Evolutionary conservation across 1,140 invertebrate species (phyloP).

Genomic region (Drosophila nasuta): DNA sequence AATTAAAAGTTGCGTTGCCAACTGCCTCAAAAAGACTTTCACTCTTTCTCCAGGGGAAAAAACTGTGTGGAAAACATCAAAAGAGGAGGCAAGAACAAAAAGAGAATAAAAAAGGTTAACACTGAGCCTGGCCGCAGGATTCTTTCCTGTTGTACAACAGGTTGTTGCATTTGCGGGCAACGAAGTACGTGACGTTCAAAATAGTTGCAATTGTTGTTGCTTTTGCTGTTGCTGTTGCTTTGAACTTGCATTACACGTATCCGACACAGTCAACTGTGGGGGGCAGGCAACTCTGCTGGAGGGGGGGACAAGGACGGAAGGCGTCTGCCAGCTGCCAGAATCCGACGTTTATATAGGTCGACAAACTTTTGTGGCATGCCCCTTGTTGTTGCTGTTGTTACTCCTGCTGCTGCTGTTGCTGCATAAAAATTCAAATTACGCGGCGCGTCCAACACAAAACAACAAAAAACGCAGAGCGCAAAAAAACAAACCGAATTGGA

Average conservation of each 20-base stretch:
- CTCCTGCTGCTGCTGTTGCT: slow-evolving; percentile 48
- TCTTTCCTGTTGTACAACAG: slow-evolving; percentile 61
- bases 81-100: neutral
- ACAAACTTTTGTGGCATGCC: slow-evolving; percentile 80
- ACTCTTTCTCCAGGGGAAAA: slow-evolving; percentile 11
- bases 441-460: slow-evolving; percentile 50
- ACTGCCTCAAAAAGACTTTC: slow-evolving; percentile 49
- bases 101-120: slow-evolving; percentile 24
- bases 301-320: neutral
- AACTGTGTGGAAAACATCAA: neutral
- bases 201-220: slow-evolving; percentile 68
- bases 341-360: slow-evolving; percentile 76
- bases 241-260: slow-evolving; percentile 82
- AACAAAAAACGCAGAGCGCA: slow-evolving; percentile 15
- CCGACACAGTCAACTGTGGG: slow-evolving; percentile 20
- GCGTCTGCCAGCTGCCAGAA: slow-evolving; percentile 46
- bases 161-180: slow-evolving; percentile 75
- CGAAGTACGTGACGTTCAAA: slow-evolving; percentile 72
- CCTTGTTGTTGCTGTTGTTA: slow-evolving; percentile 47
- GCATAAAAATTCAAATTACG: slow-evolving; percentile 83
- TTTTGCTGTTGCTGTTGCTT: slow-evolving; percentile 57
- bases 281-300: slow-evolving; percentile 3
- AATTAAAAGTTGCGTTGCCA: slow-evolving; percentile 58
- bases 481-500: slow-evolving; percentile 24
- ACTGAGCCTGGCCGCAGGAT: slow-evolving; percentile 52